These are phyloP conservation scores for Isichthys henryi DNA, from an alignment of 2,113 vertebrate species.

Conservation along the genomic window DNA sequence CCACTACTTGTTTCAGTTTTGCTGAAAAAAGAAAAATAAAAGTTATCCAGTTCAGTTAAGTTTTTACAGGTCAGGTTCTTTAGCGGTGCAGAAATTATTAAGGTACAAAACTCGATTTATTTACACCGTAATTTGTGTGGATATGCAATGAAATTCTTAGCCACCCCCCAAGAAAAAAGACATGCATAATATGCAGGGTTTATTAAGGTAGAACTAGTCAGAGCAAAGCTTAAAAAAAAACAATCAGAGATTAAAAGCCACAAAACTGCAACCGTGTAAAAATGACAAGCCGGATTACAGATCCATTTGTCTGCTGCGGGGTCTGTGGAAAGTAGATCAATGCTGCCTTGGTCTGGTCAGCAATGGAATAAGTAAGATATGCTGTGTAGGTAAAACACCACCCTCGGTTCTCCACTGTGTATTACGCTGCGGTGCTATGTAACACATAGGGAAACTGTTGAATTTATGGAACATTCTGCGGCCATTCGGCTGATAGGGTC, in stretches of 20 bases:
- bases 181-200: background rate
- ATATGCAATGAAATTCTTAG: background rate
- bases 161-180: background rate
- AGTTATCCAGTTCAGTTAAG: background rate
- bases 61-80: background rate
- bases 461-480: background rate
- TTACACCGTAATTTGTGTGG: background rate
- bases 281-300: background rate
- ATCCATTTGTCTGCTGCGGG: constrained; percentile 26
- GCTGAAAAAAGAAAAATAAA: background rate
- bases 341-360: constrained; percentile 41
- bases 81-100: too few relatives aligned
- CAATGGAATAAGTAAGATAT: constrained; percentile 24
- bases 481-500: background rate
- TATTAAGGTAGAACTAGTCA: background rate
- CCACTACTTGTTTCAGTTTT: background rate
- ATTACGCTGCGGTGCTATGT: background rate
- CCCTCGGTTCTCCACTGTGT: background rate
- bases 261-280: background rate
- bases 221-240: background rate
- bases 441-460: background rate
- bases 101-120: background rate
- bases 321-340: constrained; percentile 34
- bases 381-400: background rate
- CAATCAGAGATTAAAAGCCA: constrained; percentile 20